phyloP scores from a whole-genome alignment of 2,888 invertebrate genomes.

The Habrosyne pyritoides region DNA sequence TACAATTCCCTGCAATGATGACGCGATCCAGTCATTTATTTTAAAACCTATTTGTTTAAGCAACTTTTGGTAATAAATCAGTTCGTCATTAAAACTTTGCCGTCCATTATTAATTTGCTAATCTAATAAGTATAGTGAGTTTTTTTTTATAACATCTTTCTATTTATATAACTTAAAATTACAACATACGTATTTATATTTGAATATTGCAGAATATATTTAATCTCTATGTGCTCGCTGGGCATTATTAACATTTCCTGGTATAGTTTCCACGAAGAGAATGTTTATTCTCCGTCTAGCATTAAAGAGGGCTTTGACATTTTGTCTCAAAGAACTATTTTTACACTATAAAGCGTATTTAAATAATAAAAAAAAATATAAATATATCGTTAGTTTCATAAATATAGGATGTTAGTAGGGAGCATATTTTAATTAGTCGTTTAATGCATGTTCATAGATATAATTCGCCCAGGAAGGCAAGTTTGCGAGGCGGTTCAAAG shows the following conservation, averaged over 20 bases:
- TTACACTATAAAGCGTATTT: slow-evolving; percentile 75
- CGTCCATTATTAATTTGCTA: slow-evolving; percentile 80
- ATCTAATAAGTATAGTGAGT: slow-evolving; percentile 48
- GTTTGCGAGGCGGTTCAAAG: slow-evolving; percentile 49
- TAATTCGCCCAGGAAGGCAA: slow-evolving; percentile 62
- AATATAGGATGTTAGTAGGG: slow-evolving; percentile 72
- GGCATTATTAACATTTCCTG: slow-evolving; percentile 67
- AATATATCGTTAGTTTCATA: slow-evolving; percentile 79
- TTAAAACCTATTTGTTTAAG: slow-evolving; percentile 20
- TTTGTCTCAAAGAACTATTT: slow-evolving; percentile 75
- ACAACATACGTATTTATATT: slow-evolving; percentile 48
- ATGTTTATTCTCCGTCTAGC: slow-evolving; percentile 38
- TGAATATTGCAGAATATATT: slow-evolving; percentile 40
- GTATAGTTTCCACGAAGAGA: slow-evolving; percentile 38
- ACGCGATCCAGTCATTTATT: slow-evolving; percentile 22
- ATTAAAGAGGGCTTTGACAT: slow-evolving; percentile 62
- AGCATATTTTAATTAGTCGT: slow-evolving; percentile 78
- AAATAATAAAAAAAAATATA: slow-evolving; percentile 59
- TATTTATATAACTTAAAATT: slow-evolving; percentile 44
- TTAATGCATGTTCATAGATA: slow-evolving; percentile 79
- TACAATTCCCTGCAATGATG: slow-evolving; percentile 29
- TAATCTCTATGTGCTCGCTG: slow-evolving; percentile 49
- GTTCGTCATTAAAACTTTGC: slow-evolving; percentile 63
- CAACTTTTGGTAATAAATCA: slow-evolving; percentile 33
- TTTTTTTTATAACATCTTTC: slow-evolving; percentile 47